A percentile compares a stretch with the other conserved stretches of the same genome.
These are phyloP conservation scores for Lophotis ruficrista DNA, from an alignment of 2,113 vertebrate genomes.

Conservation along the genomic window DNA sequence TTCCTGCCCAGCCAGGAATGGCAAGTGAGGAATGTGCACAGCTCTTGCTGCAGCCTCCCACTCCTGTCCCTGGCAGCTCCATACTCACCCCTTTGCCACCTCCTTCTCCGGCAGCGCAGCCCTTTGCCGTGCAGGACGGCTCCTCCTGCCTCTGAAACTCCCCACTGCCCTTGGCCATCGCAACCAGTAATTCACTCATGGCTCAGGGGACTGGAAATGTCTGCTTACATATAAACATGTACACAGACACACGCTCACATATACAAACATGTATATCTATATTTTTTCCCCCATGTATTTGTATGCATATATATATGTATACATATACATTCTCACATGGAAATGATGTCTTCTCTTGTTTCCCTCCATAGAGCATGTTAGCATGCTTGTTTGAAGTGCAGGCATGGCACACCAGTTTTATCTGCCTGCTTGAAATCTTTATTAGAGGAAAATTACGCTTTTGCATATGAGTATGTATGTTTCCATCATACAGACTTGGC, in stretches of 20 bases:
- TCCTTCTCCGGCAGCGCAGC: not conserved
- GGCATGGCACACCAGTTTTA: not conserved
- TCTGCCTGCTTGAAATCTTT: not conserved
- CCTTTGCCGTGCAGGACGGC: not conserved
- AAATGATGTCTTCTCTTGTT: not conserved
- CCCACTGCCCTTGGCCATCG: accelerated
- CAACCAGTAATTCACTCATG: not conserved
- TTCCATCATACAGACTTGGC: not conserved
- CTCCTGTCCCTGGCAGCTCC: not conserved
- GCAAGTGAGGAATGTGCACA: not conserved
- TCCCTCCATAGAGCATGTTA: not conserved
- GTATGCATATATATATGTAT: not conserved
- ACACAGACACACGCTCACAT: not conserved
- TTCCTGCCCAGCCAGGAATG: not conserved
- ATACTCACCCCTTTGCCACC: not conserved
- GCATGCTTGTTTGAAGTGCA: not conserved
- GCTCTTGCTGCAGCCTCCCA: not conserved
- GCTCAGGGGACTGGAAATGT: not conserved
- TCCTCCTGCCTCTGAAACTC: not conserved
- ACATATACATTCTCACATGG: accelerated
- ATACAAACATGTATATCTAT: not conserved
- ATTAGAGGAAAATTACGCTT: not conserved
- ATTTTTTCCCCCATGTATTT: not conserved
- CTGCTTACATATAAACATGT: not conserved
- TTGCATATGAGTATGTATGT: not conserved